A percentile compares a stretch with the other conserved stretches of the same genome.
These are phyloP conservation scores for Cotesia vestalis DNA, from an alignment of 1,140 invertebrate species.

Conservation along the genomic window DNA sequence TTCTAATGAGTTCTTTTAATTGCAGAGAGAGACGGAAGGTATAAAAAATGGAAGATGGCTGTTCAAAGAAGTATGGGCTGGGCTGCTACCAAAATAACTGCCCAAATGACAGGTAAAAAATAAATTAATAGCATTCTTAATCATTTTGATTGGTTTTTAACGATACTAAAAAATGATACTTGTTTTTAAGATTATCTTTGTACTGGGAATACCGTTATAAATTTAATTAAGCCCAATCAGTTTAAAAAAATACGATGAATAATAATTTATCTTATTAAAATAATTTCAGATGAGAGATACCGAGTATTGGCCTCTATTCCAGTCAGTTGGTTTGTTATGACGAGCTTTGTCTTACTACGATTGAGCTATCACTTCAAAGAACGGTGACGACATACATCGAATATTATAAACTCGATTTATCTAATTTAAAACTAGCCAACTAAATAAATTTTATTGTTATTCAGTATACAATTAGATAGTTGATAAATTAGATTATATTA, in stretches of 20 bases:
- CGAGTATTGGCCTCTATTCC: constrained; percentile 77
- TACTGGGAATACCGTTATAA: background rate
- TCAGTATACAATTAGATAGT: constrained; percentile 2
- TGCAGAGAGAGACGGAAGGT: constrained; percentile 81
- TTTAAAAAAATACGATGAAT: background rate
- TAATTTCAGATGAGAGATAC: constrained; percentile 76
- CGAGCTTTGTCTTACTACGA: constrained; percentile 72
- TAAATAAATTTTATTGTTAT: constrained; percentile 26
- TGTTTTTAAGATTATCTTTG: constrained; percentile 19
- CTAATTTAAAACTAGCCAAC: constrained; percentile 38
- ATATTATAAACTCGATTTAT: constrained; percentile 17
- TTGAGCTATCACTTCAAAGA: constrained; percentile 57
- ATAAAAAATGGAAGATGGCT: constrained; percentile 92
- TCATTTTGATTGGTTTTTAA: background rate
- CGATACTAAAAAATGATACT: constrained; percentile 4
- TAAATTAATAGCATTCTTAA: constrained; percentile 24
- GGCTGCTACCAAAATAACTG: constrained; percentile 77
- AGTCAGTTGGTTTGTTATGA: constrained; percentile 72
- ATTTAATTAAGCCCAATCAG: background rate
- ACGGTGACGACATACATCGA: constrained; percentile 52
- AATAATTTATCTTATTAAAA: constrained; percentile 46
- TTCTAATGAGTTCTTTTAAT: constrained; percentile 46
- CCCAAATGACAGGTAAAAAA: constrained; percentile 76
- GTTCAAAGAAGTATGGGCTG: constrained; percentile 88
- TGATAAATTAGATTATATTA: constrained; percentile 6